Evolutionary conservation across 2,113 vertebrate genomes (phyloP).

Genomic region (Pteruthius melanotis): DNA sequence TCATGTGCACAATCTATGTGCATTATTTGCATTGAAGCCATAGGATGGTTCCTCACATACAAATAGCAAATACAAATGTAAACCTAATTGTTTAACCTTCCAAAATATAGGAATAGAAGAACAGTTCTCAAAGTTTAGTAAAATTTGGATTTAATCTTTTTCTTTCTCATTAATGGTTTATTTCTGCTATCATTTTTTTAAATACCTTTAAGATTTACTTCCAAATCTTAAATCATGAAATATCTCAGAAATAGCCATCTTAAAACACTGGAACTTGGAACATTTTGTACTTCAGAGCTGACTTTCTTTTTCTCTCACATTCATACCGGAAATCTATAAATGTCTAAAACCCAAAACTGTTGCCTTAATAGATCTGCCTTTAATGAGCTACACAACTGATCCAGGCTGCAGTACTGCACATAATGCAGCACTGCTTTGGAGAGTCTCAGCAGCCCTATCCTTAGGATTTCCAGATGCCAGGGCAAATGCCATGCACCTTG

Average conservation of each 20-base stretch:
- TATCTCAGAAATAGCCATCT: neutral
- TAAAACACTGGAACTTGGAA: neutral
- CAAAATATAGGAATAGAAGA: neutral
- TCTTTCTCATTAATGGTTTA: neutral
- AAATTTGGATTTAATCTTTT: neutral
- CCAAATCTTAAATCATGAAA: neutral
- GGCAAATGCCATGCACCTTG: neutral
- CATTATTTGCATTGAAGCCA: neutral
- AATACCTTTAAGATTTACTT: neutral
- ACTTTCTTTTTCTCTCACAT: neutral
- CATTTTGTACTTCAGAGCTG: neutral
- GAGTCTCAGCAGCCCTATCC: neutral
- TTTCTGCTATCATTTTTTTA: neutral
- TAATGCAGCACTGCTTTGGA: neutral
- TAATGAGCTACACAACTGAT: neutral
- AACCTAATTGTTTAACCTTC: neutral
- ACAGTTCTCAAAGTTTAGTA: neutral
- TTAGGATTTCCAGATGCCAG: neutral
- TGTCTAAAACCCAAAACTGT: neutral
- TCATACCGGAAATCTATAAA: neutral
- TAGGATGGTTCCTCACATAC: fast-evolving
- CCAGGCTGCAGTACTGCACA: neutral
- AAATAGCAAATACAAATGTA: neutral
- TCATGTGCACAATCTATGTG: neutral
- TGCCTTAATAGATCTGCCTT: neutral